Evolutionary conservation across 2,888 invertebrate species (phyloP), one percentile per base, ranked within the genome.

Genomic region (Oxycera nigricornis): DNA sequence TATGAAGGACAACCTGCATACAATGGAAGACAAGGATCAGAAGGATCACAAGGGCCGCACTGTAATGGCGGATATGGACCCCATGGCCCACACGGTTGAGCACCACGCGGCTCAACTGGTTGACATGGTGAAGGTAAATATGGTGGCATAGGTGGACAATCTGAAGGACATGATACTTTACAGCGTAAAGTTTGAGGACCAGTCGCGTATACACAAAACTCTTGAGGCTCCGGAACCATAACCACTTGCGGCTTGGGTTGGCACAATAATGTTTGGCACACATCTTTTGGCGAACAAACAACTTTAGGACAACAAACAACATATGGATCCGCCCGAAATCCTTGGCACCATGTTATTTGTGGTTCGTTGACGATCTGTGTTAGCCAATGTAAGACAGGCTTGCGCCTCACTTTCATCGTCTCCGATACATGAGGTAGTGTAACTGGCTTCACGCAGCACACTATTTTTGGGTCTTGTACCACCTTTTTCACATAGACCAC

Each of bases 191-290:
- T 62, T 20, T 55, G 55, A 3, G 55, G 62, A 1, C 82, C 82
- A 61, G 81, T 82, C 9, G 82, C 81, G 77, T 82, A 82, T 74
- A 83, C 83, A 76, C 82, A 83, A 72, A 82, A 84, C 73, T 84
- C 83, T n/a, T 79, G 76, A 1, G 84, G 81, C 17, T 82, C 81
- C 14, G 84, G 84, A 70, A 84, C 79, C 78, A 82, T 82, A 31
- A 84, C 77, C 0, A 80, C 79, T 79, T 84, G 84, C 0, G 83
- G 83, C 72, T 83, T 83, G 1, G 84, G 84, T 76, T 84, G 83
- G 72, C 83, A 83, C 46, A 84, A 77, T 65, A 84, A 80, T 17
- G 82, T 81, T 75, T 83, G 82, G 74, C 83, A 83, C n/a, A 84
- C n/a, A n/a, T n/a, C n/a, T n/a, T n/a, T n/a, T n/a, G n/a, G n/a